Base-by-base conservation (phyloP, 2,888 invertebrate genomes). In the Drosophila peninsularis region DNA sequence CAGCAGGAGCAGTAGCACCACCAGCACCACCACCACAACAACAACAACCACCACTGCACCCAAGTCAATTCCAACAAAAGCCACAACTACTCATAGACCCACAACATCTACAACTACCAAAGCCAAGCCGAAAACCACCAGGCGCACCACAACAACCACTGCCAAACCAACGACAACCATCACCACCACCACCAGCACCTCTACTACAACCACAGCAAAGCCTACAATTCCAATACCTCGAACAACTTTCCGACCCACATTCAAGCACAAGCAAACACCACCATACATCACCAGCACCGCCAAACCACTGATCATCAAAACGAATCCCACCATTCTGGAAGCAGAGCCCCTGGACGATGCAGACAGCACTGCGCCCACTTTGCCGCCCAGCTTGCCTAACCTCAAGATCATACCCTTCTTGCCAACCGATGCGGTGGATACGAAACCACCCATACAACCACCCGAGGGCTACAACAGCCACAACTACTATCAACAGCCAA, bases 371-470 rank as follows among this genome's bases (percentile, higher is more conserved):
- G 81, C 80, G 3, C 91, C 84, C 19, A 95, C 96, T 0, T 90
- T 97, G 62, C 97, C 96, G 2, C 97, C 97, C n/a, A 96, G 96
- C 11, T 91, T 97, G 62, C 97, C 97, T 0, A 97, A 97, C 92
- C 93, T 97, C 54, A 97, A 97, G 90, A 97, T 97, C 56, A 97
- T 97, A 82, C 97, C 97, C 9, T 97, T 97, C 91, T 95, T 97
- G 69, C 96, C 97, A 34, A 96, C 96, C 5, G 97, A 97, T 90
- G 97, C 97, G 2, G 94, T 97, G 53, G 83, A 89, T 6, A 74
- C 90, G 6, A 85, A 47, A 13, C 47, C 66, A 19, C 45, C 79
- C 1, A 58, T 68, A 27, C 60, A 19, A 42, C 52, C 60, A 21
- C 58, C 41, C 2, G 44, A 55, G 2, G 39, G 13, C 0, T 88